These are phyloP conservation scores for Agraylea sexmaculata DNA, from an alignment of 1,140 invertebrate genomes.

Conservation along the genomic window DNA sequence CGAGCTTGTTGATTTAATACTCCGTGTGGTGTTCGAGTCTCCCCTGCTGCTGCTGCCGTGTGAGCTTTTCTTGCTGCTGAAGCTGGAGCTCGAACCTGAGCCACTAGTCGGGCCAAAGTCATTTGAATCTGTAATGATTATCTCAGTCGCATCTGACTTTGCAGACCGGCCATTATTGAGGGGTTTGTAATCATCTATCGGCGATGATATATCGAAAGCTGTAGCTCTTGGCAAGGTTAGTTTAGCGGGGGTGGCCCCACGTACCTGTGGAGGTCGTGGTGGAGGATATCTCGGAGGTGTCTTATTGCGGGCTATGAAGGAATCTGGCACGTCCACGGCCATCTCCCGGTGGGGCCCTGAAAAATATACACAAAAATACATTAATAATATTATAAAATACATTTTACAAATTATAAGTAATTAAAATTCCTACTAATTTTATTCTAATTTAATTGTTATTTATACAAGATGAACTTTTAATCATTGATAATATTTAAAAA, in stretches of 20 bases:
- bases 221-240: conserved; percentile 9
- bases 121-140: conserved; percentile 11
- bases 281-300: conserved; percentile 84
- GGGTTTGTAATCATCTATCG: conserved; percentile 10
- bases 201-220: conserved; percentile 24
- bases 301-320: conserved; percentile 83
- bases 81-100: conserved; percentile 32
- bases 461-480: neutral
- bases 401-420: no score
- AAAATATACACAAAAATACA: conserved; percentile 19
- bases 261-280: conserved; percentile 48
- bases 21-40: conserved; percentile 39
- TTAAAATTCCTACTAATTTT: neutral
- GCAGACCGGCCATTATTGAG: conserved; percentile 11
- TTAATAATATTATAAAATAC: conserved; percentile 1
- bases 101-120: conserved; percentile 19
- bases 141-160: no score
- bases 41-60: conserved; percentile 32
- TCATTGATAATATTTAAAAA: no score
- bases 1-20: conserved; percentile 42
- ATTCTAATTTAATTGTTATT: neutral
- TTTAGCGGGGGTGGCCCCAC: conserved; percentile 32
- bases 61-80: conserved; percentile 35
- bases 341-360: conserved; percentile 84
- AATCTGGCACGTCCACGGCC: conserved; percentile 95